Base-by-base conservation (phyloP, 30 jellyfish, hydroid and myxozoan genomes). In the Turritopsis rubra region DNA sequence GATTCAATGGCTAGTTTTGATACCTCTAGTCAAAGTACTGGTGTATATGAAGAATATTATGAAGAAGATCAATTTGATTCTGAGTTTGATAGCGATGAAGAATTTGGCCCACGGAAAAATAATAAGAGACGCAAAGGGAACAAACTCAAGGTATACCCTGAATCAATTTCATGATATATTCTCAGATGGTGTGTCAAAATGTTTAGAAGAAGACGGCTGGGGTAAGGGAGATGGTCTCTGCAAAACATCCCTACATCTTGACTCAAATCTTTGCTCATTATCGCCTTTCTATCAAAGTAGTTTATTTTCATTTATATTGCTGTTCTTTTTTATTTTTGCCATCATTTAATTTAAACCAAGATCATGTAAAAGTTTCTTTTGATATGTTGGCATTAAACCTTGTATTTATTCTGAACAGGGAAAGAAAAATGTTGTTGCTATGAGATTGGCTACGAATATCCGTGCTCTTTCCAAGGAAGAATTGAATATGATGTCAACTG, bases 351-450 rank as follows among this genome's bases (percentile, higher is more conserved):
- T 41, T 41, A 41, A 5, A 3, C 60, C 9, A 41, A 3, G 60
- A 41, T 41, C 60, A 41, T 41, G 60, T 27, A 68, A 1, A 68
- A 7, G 28, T 68, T 19, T 17, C 30, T 68, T 68, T 27, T 68
- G 8, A n/a, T 68, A 7, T 27, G 30, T 7, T 7, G 28, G 9
- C 77, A 60, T 60, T 68, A 9, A 68, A 7, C 9, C 18, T 74
- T 25, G 27, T 25, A 9, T 74, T 21, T 72, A 21, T 21, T 65
- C 75, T 13, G 66, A 21, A 1, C 52, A 88, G 96, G 98, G 98
- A 18, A 92, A 85, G 79, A 88, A 87, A 81, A 92, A 92, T 85
- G 79, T 94, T 29, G 88, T 92, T 21, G 98, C 98, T n/a, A 80
- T 93, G 94, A 92, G 82, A 65, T 80, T 87, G 25, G 96, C 96